phyloP scores from a whole-genome alignment of 2,797 vertebrate species.

The Lateolabrax maculatus region DNA sequence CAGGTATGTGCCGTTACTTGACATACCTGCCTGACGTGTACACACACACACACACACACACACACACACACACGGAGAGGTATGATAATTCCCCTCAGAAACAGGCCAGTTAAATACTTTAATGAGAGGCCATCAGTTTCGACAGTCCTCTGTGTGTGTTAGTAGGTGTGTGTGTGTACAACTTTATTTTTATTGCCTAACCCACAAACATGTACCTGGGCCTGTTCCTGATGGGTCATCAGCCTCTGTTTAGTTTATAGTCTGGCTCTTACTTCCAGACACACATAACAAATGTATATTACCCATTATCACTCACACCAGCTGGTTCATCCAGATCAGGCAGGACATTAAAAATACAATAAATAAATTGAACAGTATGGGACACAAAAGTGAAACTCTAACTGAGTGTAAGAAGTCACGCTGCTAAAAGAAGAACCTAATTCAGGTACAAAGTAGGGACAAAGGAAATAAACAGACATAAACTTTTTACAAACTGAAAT shows the following conservation, averaged over 20 bases:
- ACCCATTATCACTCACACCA: background rate
- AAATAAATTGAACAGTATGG: background rate
- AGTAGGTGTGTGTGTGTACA: background rate
- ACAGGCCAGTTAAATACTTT: slow-evolving; percentile 45
- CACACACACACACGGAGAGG: slow-evolving; percentile 29
- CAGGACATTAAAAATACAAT: background rate
- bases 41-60: background rate
- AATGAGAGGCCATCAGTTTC: slow-evolving; percentile 22
- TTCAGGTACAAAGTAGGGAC: background rate
- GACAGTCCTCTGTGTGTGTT: slow-evolving; percentile 6
- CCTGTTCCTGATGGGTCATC: slow-evolving; percentile 49
- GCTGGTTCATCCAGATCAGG: background rate
- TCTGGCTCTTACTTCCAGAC: background rate
- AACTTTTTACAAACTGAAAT: background rate
- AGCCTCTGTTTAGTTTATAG: background rate
- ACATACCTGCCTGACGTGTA: slow-evolving; percentile 79
- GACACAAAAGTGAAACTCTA: background rate
- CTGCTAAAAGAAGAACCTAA: background rate
- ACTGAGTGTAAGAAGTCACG: background rate
- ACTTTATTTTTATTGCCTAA: slow-evolving; percentile 42
- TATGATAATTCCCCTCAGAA: slow-evolving; percentile 64
- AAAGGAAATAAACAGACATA: background rate
- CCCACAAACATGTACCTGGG: slow-evolving; percentile 48
- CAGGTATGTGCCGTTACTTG: slow-evolving; percentile 82
- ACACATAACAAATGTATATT: background rate